Evolutionary conservation across 2,888 invertebrate species (phyloP).

Genomic region (Chironomus tentans): DNA sequence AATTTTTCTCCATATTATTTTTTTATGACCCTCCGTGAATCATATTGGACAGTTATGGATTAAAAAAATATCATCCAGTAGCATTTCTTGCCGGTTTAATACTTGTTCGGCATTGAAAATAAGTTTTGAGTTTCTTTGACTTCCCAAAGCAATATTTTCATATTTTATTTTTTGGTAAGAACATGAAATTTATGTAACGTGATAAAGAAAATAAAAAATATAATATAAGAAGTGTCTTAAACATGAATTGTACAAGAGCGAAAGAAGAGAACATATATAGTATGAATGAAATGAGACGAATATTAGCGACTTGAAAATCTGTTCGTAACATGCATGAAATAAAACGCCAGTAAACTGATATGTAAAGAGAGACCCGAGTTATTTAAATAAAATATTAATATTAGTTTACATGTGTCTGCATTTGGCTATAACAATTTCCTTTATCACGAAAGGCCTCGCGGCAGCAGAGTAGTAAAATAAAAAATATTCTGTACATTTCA

Average conservation of each 20-base stretch:
- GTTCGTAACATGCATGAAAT: background rate
- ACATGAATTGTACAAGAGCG: background rate
- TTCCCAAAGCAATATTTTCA: no score
- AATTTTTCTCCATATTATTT: background rate
- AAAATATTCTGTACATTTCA: background rate
- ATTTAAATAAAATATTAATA: slow-evolving; percentile 10
- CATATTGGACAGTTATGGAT: background rate
- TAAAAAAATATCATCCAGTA: background rate
- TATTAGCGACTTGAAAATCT: slow-evolving; percentile 2
- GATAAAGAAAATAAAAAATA: background rate
- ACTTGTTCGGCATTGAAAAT: background rate
- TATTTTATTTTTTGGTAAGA: no score
- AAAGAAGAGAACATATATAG: background rate
- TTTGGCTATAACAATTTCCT: slow-evolving; percentile 9
- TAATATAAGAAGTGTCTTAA: background rate
- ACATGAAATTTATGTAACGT: background rate
- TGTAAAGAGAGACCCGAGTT: background rate
- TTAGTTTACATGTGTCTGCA: slow-evolving; percentile 14
- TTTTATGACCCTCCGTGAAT: background rate
- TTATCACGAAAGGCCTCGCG: slow-evolving; percentile 10
- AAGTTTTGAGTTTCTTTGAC: background rate
- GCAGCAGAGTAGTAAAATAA: background rate
- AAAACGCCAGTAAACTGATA: slow-evolving; percentile 6
- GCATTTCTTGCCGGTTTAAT: background rate
- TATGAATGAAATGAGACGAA: background rate